Evolutionary conservation across 2,113 vertebrate species (phyloP).

Genomic region (Hemiscyllium ocellatum): DNA sequence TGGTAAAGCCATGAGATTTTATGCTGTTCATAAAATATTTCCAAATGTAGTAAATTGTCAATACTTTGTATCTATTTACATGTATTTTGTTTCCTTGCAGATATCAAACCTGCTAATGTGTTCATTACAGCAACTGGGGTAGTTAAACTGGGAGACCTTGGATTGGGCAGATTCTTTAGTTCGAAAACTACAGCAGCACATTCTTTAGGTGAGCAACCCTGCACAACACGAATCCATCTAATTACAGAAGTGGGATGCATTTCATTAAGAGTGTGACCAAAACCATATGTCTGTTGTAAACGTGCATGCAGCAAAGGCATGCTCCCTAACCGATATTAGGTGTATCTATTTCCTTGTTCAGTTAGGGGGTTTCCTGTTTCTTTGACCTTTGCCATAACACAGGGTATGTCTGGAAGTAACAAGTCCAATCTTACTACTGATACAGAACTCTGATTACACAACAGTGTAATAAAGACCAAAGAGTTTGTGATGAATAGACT

Average conservation of each 20-base stretch:
- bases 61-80: not conserved
- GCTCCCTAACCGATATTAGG: constrained; percentile 42
- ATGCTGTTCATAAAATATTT: not conserved
- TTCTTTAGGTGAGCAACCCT: constrained; percentile 75
- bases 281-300: constrained; percentile 61
- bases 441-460: constrained; percentile 47
- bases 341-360: constrained; percentile 54
- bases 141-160: constrained; percentile 93
- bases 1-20: not conserved
- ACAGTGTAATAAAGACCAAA: constrained; percentile 45
- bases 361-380: constrained; percentile 63
- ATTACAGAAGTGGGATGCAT: constrained; percentile 56
- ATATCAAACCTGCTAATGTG: constrained; percentile 95
- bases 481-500: constrained; percentile 40
- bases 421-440: constrained; percentile 43
- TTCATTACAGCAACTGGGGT: constrained; percentile 97
- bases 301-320: constrained; percentile 45
- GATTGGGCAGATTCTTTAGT: constrained; percentile 92
- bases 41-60: not conserved
- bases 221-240: constrained; percentile 43
- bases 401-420: constrained; percentile 47
- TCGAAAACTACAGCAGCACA: constrained; percentile 94
- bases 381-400: constrained; percentile 50
- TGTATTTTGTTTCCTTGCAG: constrained; percentile 51
- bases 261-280: constrained; percentile 60